Percentiles rank a stretch among this genome's conserved stretches.
Evolutionary conservation across 2,113 vertebrate genomes (phyloP).

Genomic region (Orthonyx spaldingii): DNA sequence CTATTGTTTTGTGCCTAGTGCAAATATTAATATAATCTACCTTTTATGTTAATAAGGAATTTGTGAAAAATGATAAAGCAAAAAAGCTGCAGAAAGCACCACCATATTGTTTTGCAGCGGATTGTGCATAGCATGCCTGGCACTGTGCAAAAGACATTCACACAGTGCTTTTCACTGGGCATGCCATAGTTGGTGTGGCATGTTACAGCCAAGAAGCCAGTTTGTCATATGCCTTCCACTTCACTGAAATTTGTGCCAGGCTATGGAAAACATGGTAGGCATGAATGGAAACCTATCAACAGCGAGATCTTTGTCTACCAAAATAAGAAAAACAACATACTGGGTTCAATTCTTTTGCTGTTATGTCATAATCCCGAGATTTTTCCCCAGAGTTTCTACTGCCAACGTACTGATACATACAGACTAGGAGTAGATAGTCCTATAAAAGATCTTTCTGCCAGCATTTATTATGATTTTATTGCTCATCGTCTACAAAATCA

Average conservation of each 20-base stretch:
- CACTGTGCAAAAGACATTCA: conserved; percentile 26
- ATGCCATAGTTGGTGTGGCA: conserved; percentile 39
- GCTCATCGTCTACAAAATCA: not conserved
- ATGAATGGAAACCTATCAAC: conserved; percentile 53
- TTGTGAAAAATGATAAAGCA: not conserved
- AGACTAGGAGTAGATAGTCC: not conserved
- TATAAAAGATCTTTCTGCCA: not conserved
- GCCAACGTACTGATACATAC: not conserved
- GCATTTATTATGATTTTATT: not conserved
- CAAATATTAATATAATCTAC: not conserved
- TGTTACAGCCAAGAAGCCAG: conserved; percentile 8
- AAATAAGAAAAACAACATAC: conserved; percentile 19
- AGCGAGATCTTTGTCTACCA: not conserved
- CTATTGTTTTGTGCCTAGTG: not conserved
- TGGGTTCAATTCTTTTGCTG: not conserved
- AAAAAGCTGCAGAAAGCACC: not conserved
- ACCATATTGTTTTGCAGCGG: not conserved
- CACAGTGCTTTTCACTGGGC: conserved; percentile 2
- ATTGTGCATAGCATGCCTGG: not conserved
- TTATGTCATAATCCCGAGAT: not conserved
- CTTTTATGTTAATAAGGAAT: not conserved
- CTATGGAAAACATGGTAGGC: conserved; percentile 58
- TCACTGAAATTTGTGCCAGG: conserved; percentile 33
- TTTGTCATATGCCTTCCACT: conserved; percentile 42
- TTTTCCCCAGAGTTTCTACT: not conserved